phyloP scores from a whole-genome alignment of 1,140 invertebrate genomes.

The Pseudoatta argentina region DNA sequence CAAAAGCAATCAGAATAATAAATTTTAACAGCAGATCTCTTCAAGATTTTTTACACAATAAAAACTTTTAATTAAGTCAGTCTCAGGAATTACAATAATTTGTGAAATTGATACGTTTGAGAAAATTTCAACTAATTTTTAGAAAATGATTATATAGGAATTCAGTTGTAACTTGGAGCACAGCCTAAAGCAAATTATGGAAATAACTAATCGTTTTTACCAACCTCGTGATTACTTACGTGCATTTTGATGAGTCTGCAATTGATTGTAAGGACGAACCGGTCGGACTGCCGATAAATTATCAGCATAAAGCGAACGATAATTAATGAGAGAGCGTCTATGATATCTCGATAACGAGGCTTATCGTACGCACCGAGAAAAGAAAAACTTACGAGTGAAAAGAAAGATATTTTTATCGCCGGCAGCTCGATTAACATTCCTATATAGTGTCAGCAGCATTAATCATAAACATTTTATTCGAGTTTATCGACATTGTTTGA shows the following conservation, averaged over 20 bases:
- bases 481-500: slow-evolving; percentile 21
- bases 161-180: not conserved
- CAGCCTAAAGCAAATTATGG: slow-evolving; percentile 43
- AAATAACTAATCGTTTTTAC: slow-evolving; percentile 51
- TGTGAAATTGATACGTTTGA: not conserved
- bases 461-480: slow-evolving; percentile 49
- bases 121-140: not conserved
- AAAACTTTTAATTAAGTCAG: not conserved
- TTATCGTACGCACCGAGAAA: slow-evolving; percentile 50
- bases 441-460: slow-evolving; percentile 54
- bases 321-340: slow-evolving; percentile 61
- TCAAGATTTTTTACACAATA: not conserved
- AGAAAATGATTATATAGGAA: not conserved
- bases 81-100: not conserved
- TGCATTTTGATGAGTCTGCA: slow-evolving; percentile 34
- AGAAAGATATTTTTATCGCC: slow-evolving; percentile 36
- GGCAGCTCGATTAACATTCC: slow-evolving; percentile 28
- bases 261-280: slow-evolving; percentile 51
- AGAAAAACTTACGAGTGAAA: slow-evolving; percentile 3
- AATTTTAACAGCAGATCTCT: not conserved
- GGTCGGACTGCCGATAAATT: slow-evolving; percentile 41
- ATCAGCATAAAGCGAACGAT: slow-evolving; percentile 48
- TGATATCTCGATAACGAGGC: slow-evolving; percentile 63
- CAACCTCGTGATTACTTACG: slow-evolving; percentile 41
- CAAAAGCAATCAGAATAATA: not conserved